A percentile compares a stretch with the other conserved stretches of the same genome.
Evolutionary conservation across 2,888 invertebrate species (phyloP).

Genomic region (Watsonalla binaria): DNA sequence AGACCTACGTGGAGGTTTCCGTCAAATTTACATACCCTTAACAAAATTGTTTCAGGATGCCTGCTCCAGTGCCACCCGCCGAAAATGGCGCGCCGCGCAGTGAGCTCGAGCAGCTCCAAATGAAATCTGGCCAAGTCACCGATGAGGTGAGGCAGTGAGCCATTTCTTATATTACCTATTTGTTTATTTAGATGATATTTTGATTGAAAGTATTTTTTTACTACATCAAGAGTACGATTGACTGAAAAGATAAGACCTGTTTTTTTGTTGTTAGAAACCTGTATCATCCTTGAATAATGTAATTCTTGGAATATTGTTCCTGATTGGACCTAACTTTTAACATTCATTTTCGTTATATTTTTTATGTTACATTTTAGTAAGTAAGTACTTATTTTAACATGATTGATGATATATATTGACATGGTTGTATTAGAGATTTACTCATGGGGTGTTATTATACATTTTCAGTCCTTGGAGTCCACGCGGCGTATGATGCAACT

Average conservation of each 20-base stretch:
- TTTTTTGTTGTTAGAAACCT: too few species aligned
- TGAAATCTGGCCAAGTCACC: conserved; percentile 89
- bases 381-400: too few species aligned
- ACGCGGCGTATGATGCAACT: conserved; percentile 94
- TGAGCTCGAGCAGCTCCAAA: conserved; percentile 93
- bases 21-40: too few species aligned
- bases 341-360: too few species aligned
- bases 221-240: too few species aligned
- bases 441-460: conserved; percentile 11
- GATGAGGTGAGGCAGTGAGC: conserved; percentile 85
- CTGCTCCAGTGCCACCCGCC: conserved; percentile 79
- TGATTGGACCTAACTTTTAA: too few species aligned
- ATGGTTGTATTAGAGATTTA: conserved; percentile 8
- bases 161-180: background rate
- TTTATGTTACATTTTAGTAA: background rate
- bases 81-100: conserved; percentile 86
- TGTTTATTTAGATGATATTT: background rate
- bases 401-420: too few species aligned
- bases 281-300: too few species aligned
- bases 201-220: background rate
- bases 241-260: too few species aligned
- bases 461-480: conserved; percentile 93
- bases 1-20: too few species aligned
- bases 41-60: conserved; percentile 78
- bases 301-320: too few species aligned